Evolutionary conservation across 2,797 vertebrate genomes (phyloP).

Genomic region (Fistularia tabacaria): DNA sequence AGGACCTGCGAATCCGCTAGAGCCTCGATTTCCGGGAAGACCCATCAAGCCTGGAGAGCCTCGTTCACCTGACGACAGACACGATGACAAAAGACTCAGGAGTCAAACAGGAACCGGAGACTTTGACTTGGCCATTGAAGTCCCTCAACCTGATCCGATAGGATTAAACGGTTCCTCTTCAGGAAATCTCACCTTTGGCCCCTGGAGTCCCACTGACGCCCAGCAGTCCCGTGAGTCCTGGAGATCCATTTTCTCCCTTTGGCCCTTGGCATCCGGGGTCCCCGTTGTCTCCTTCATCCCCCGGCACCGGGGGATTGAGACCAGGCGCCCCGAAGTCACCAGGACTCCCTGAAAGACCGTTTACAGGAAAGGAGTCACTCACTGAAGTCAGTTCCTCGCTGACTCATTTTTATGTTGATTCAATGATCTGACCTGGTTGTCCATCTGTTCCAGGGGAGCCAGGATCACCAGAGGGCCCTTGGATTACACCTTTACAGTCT

Average conservation of each 20-base stretch:
- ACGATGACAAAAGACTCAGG: background rate
- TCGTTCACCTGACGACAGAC: constrained; percentile 40
- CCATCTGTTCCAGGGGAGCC: constrained; percentile 67
- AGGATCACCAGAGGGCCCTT: constrained; percentile 57
- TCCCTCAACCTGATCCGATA: no score
- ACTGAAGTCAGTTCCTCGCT: background rate
- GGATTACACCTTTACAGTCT: constrained; percentile 43
- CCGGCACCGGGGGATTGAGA: constrained; percentile 34
- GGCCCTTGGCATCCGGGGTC: constrained; percentile 45
- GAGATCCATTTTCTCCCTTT: constrained; percentile 48
- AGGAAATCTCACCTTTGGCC: constrained; percentile 58
- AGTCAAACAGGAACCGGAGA: background rate
- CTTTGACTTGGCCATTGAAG: no score
- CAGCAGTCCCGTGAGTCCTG: constrained; percentile 51
- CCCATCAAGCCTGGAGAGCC: constrained; percentile 57
- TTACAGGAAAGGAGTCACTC: constrained; percentile 3
- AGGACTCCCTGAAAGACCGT: constrained; percentile 51
- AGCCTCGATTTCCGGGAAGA: constrained; percentile 42
- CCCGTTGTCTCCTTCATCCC: constrained; percentile 68
- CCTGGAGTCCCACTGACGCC: constrained; percentile 59
- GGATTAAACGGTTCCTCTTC: no score
- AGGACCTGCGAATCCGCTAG: constrained; percentile 37
- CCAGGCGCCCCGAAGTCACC: constrained; percentile 63
- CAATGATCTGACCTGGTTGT: constrained; percentile 44
- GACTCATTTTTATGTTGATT: background rate